Evolutionary conservation across 2,113 vertebrate genomes (phyloP).

Genomic region (Fulica atra): DNA sequence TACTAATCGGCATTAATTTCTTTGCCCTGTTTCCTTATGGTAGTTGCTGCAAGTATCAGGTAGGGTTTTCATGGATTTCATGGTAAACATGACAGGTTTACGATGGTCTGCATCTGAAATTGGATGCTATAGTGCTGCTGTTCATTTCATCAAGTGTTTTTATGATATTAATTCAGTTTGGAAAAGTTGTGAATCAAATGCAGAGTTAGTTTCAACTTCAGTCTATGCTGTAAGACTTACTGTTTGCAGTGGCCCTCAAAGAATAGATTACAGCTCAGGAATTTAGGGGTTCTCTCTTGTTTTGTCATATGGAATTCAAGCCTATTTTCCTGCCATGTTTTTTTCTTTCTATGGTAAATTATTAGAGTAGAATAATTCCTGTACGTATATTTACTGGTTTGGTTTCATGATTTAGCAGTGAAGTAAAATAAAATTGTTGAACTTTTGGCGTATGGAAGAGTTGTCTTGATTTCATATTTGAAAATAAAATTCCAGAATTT

Average conservation of each 20-base stretch:
- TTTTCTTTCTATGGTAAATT: not conserved
- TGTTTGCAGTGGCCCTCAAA: not conserved
- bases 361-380: not conserved
- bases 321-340: not conserved
- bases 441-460: not conserved
- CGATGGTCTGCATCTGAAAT: not conserved
- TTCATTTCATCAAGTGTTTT: not conserved
- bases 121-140: not conserved
- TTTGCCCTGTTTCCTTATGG: not conserved
- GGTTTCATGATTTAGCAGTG: not conserved
- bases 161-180: not conserved
- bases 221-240: not conserved
- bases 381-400: not conserved
- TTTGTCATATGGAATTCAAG: not conserved
- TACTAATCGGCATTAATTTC: not conserved
- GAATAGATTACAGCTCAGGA: not conserved
- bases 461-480: not conserved
- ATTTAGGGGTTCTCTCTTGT: not conserved
- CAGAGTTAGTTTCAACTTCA: not conserved
- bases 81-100: not conserved
- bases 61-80: not conserved
- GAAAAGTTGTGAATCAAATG: not conserved
- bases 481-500: not conserved
- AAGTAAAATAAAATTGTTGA: not conserved
- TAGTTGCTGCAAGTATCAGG: not conserved